Conservation (phyloP, 2,797 vertebrate species). For the Anas acuta region DNA sequence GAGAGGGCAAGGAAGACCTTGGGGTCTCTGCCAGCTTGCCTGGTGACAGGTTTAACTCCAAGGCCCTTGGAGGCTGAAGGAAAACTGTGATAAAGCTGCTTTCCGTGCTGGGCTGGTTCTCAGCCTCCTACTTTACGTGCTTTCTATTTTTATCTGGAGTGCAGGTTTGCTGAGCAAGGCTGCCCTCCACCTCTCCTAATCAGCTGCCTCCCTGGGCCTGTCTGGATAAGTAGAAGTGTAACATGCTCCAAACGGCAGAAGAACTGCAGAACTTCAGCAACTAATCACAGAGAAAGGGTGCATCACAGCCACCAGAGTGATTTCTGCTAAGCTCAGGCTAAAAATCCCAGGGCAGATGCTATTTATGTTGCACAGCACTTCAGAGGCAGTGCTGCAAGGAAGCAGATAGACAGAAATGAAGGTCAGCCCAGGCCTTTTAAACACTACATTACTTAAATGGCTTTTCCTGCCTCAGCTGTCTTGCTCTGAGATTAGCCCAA, state of each 20-base stretch:
- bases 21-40: background rate
- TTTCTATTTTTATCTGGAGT: slow-evolving; percentile 18
- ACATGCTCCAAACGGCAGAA: slow-evolving; percentile 35
- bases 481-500: slow-evolving; percentile 56
- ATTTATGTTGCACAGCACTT: slow-evolving; percentile 53
- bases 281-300: slow-evolving; percentile 30
- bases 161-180: slow-evolving; percentile 34
- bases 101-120: background rate
- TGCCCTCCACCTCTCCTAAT: slow-evolving; percentile 25
- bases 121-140: background rate
- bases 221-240: slow-evolving; percentile 36
- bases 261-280: slow-evolving; percentile 34
- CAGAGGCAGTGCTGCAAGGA: slow-evolving; percentile 47
- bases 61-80: background rate
- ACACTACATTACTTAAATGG: slow-evolving; percentile 61
- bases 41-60: background rate
- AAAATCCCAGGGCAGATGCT: slow-evolving; percentile 60
- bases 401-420: slow-evolving; percentile 62
- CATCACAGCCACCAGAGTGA: slow-evolving; percentile 17
- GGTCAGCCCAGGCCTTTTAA: slow-evolving; percentile 65
- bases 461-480: slow-evolving; percentile 71
- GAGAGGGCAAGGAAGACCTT: background rate
- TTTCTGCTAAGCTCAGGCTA: slow-evolving; percentile 64
- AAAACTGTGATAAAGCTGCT: background rate
- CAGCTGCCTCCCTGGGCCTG: background rate